Evolutionary conservation across 2,113 vertebrate genomes (phyloP).

Genomic region (Cheilinus undulatus): DNA sequence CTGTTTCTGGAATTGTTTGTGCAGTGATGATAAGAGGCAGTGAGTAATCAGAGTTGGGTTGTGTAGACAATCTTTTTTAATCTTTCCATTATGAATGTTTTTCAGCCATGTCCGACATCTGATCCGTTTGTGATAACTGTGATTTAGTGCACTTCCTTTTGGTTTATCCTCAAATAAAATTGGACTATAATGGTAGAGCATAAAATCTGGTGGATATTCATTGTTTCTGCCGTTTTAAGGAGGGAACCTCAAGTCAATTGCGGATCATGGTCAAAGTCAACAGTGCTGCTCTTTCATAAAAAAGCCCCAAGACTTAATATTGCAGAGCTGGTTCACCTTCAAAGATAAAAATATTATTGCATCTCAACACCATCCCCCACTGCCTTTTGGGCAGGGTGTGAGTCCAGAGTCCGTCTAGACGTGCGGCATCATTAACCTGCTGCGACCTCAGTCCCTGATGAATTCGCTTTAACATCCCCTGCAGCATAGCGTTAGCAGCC

Average conservation of each 20-base stretch:
- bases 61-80: conserved; percentile 49
- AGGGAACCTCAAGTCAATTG: conserved; percentile 42
- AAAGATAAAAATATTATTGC: conserved; percentile 64
- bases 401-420: conserved; percentile 81
- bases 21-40: conserved; percentile 71
- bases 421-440: conserved; percentile 83
- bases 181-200: conserved; percentile 2
- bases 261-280: conserved; percentile 57
- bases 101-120: conserved; percentile 32
- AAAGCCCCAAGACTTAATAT: conserved; percentile 63
- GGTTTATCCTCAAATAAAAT: conserved; percentile 12
- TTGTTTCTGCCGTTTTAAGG: conserved; percentile 49
- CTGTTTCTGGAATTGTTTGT: conserved; percentile 80
- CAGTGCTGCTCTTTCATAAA: conserved; percentile 53
- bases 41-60: conserved; percentile 68
- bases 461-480: conserved; percentile 89
- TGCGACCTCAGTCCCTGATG: conserved; percentile 81
- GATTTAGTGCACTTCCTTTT: conserved; percentile 33
- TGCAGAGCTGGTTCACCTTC: conserved; percentile 44
- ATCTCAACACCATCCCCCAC: conserved; percentile 41
- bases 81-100: conserved; percentile 50
- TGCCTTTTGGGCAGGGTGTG: conserved; percentile 67
- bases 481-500: conserved; percentile 65
- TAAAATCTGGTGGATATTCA: conserved; percentile 9
- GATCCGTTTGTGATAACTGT: conserved; percentile 46